Evolutionary conservation across 2,888 invertebrate genomes (phyloP).

Genomic region (Campoplex nolae): DNA sequence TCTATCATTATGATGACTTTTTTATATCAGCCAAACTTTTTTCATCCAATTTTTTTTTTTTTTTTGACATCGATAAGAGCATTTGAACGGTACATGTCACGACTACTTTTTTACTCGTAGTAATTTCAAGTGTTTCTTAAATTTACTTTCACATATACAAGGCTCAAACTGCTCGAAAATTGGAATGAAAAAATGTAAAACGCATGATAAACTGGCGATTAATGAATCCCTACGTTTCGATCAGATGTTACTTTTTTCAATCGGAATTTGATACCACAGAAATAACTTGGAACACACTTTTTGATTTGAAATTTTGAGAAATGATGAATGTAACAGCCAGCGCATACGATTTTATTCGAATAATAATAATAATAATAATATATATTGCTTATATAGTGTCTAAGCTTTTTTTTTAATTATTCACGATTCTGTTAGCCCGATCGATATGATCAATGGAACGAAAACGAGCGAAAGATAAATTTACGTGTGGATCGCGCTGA

Average conservation of each 20-base stretch:
- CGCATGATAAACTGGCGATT: neutral
- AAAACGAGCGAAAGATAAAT: constrained; percentile 21
- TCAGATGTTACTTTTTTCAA: neutral
- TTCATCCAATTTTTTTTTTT: constrained; percentile 7
- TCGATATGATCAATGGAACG: constrained; percentile 2
- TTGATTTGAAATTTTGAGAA: constrained; percentile 36
- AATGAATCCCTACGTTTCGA: neutral
- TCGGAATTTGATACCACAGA: constrained; percentile 22
- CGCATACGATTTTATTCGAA: constrained; percentile 38
- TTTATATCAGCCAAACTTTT: constrained; percentile 10
- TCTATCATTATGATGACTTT: constrained; percentile 69
- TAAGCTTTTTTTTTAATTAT: constrained; percentile 47
- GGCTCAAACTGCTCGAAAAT: neutral
- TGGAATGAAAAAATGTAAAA: neutral
- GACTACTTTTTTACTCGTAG: constrained; percentile 16
- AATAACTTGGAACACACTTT: constrained; percentile 49
- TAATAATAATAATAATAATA: constrained; percentile 47
- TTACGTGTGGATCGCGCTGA: constrained; percentile 56
- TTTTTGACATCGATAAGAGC: constrained; percentile 42
- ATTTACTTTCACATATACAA: neutral
- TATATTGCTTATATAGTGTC: constrained; percentile 56
- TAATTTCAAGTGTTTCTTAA: neutral
- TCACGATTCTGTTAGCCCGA: constrained; percentile 41
- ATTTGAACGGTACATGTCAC: constrained; percentile 35
- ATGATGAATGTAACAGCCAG: constrained; percentile 57